Percentiles rank a stretch among this genome's conserved stretches.
Conservation (phyloP, 1,140 invertebrate species). For the Bilobella aurantiaca region DNA sequence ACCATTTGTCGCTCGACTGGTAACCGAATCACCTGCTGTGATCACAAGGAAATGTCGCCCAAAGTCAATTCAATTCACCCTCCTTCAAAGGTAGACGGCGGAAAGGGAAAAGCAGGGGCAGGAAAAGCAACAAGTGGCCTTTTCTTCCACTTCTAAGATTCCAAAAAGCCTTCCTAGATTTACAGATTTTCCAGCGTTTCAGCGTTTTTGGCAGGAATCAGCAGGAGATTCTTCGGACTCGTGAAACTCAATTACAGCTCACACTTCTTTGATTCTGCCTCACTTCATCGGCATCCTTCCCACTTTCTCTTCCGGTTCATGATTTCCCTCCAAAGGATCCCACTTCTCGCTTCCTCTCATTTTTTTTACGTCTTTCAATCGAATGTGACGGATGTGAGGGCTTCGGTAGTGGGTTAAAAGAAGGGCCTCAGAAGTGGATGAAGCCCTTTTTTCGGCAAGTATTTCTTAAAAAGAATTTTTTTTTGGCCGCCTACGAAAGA, state of each 20-base stretch:
- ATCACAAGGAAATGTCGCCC: too few species aligned
- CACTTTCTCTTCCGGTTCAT: too few species aligned
- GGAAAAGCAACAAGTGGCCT: constrained; percentile 1
- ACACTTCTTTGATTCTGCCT: too few species aligned
- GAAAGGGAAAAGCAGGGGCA: neutral
- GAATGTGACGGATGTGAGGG: neutral
- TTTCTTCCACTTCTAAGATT: neutral
- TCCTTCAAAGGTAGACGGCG: neutral
- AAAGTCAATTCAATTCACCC: neutral
- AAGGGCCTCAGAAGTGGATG: too few species aligned
- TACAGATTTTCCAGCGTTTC: too few species aligned
- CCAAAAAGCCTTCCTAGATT: too few species aligned
- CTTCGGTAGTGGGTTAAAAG: too few species aligned
- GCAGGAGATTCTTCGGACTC: neutral
- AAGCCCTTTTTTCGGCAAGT: too few species aligned
- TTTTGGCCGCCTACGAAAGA: too few species aligned
- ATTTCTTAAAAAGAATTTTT: too few species aligned
- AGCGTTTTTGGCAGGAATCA: neutral
- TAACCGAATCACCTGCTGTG: too few species aligned
- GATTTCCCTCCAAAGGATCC: neutral
- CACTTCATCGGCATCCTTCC: too few species aligned
- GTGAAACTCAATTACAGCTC: neutral
- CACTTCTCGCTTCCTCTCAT: neutral
- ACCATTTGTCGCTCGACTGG: neutral
- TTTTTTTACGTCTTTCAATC: neutral